Evolutionary conservation across 2,888 invertebrate species (phyloP).

Genomic region (Shargacucullia verbasci): DNA sequence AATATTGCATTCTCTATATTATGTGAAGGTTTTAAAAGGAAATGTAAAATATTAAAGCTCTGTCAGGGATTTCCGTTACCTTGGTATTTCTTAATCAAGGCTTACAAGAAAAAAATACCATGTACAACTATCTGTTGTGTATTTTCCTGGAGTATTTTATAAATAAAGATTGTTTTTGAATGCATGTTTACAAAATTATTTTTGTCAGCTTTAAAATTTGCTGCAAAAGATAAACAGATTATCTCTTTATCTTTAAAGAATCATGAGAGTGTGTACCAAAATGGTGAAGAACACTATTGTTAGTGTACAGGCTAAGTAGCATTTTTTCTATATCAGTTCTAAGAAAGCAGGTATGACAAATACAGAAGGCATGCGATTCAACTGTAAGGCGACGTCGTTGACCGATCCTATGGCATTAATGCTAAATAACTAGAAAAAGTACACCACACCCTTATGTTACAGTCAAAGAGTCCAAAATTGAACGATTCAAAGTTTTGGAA

Average conservation of each 20-base stretch:
- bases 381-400: slow-evolving; percentile 61
- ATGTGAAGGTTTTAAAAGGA: neutral
- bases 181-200: slow-evolving; percentile 11
- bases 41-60: slow-evolving; percentile 7
- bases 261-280: slow-evolving; percentile 4
- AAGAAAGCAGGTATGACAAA: slow-evolving; percentile 62
- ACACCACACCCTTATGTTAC: slow-evolving; percentile 17
- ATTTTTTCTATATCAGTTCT: slow-evolving; percentile 38
- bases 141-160: slow-evolving; percentile 4
- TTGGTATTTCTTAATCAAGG: slow-evolving; percentile 8
- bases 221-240: slow-evolving; percentile 23
- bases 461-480: slow-evolving; percentile 37
- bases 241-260: slow-evolving; percentile 10
- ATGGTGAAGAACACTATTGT: slow-evolving; percentile 29
- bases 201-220: slow-evolving; percentile 10
- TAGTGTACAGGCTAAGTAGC: slow-evolving; percentile 15
- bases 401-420: slow-evolving; percentile 53
- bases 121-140: neutral
- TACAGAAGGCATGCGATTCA: slow-evolving; percentile 62
- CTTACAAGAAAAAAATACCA: neutral
- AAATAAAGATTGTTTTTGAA: neutral
- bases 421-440: slow-evolving; percentile 41
- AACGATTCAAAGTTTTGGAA: slow-evolving; percentile 14
- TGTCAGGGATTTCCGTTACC: slow-evolving; percentile 8
- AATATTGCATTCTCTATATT: neutral